Base-by-base conservation (phyloP, 2,797 vertebrate genomes). In the Falco cherrug region DNA sequence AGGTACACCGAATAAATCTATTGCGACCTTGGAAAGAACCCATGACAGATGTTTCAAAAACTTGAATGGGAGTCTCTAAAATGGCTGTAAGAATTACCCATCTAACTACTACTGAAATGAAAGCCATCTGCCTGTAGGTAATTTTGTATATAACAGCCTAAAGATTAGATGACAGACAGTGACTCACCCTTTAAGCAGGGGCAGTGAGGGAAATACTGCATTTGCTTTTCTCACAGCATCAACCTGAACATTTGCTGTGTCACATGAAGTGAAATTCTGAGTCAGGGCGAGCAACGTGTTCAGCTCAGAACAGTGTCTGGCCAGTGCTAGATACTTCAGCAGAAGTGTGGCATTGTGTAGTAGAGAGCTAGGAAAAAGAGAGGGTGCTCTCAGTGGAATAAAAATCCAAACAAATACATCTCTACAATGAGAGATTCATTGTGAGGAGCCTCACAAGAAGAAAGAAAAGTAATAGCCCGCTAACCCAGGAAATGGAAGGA, bases 201-300 rank as follows among this genome's bases (percentile, higher is more conserved):
- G 6, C 39, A 60, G 5, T 14, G 12, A 13, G 24, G 15, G 29
- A 74, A 92, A 79, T 24, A 59, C 3, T 65, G 20, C 28, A 45
- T 69, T 77, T 60, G 7, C 3, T 80, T 80, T 88, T 76, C 25
- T 64, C 13, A 51, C 2, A 61, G n/a, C 84, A 57, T 79, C 70
- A 82, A 50, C 7, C 21, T 67, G 18, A 65, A 47, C 5, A n/a
- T 87, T 69, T 2, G 2, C 7, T 60, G 11, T 79, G 41, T 35
- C 53, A 65, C 45, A 43, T 31, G 17, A 85, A 61, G 6, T 39
- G 31, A 77, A 87, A 82, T 33, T 57, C 28, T 26, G n/a, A 56
- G 35, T 50, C 16, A 75, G 43, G 84, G 13, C 41, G n/a, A 73
- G 21, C 39, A 69, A 79, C 0, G 0, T 0, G 1, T 31, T 31